Evolutionary conservation across 2,888 invertebrate genomes (phyloP), one percentile per base, ranked within the genome.

Genomic region (Drosophila mettleri): DNA sequence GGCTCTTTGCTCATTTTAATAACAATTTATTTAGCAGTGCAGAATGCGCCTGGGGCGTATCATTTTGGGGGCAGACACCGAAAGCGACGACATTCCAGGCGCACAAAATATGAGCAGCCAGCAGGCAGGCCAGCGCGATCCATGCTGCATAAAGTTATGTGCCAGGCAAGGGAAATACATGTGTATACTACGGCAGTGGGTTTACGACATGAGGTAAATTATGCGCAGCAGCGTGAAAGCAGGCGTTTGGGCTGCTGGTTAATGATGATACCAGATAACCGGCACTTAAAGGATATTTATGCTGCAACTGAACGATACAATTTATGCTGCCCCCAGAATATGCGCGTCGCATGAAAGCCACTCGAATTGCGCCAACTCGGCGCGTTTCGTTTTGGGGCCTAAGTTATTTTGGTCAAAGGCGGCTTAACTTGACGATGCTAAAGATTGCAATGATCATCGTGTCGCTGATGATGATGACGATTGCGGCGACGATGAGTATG

Each of bases 211-310:
- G 53, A 16, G 52, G 54, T 78, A 78, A 78, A 78, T 74, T 78
- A 78, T 78, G 74, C 69, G 64, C 41, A 46, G 52, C 78, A 77
- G 83, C 85, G 83, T 84, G 83, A 84, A 84, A 86, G 77, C 86
- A 74, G 86, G 77, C 83, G 83, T 84, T 84, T 72, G 59, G 73
- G 69, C 70, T 79, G 72, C 69, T 73, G 74, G 78, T 84, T 84
- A 84, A 84, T 84, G 72, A 77, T 77, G 83, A 81, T 84, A 84
- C 87, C 64, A 64, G 86, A 83, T 86, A 83, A 83, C 83, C 76
- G 53, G 66, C 86, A 81, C 78, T 87, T 84, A 85, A 79, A 79
- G 77, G 77, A 86, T 84, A 86, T 84, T 84, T 84, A 86, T 84
- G 84, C 81, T 51, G 46, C 58, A 63, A 70, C 52, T 60, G 65